Evolutionary conservation across 2,797 vertebrate genomes (phyloP), one percentile per base, ranked within the genome.

Genomic region (Eulemur mongoz): DNA sequence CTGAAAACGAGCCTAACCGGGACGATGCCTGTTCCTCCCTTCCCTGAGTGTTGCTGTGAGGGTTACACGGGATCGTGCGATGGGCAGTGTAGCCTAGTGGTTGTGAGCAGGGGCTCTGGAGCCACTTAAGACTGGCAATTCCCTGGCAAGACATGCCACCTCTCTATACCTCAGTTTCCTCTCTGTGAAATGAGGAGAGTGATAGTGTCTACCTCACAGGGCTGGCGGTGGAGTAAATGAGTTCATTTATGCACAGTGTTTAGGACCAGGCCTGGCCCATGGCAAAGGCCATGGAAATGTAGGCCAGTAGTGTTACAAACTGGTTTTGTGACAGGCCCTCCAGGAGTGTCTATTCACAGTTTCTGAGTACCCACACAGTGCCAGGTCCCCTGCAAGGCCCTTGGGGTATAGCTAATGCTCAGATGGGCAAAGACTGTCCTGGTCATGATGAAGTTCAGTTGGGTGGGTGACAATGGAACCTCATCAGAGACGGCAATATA

Each of bases 31-130:
- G 50, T 1, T 32, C 38, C 7, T 18, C 38, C 50, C 18, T 27
- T 2, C 22, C n/a, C 14, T 0, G 3, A 1, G 45, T 0, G 5
- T 0, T 59, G 22, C 52, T 23, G 18, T 9, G 35, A 81, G 59
- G 27, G 30, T 65, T 50, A 7, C 4, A 32, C 5, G 65, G 78
- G 22, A 27, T 1, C 1, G 18, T 5, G 35, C 13, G n/a, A 22
- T 1, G 15, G 40, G 27, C 30, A 57, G 38, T 2, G 25, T 0
- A 4, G 32, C 30, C 27, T 1, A 9, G 30, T 0, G 3, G 50
- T 13, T 59, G 76, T 12, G 35, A 43, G 61, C 48, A 11, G 10
- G 48, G 43, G 40, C 1, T 73, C 90, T 2, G 6, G 32, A 59
- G 30, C 52, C 67, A 32, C 17, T 45, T 50, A 15, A 84, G 61